Conservation (phyloP, 2,888 invertebrate species). For the Dyspetes luteomarginatus region DNA sequence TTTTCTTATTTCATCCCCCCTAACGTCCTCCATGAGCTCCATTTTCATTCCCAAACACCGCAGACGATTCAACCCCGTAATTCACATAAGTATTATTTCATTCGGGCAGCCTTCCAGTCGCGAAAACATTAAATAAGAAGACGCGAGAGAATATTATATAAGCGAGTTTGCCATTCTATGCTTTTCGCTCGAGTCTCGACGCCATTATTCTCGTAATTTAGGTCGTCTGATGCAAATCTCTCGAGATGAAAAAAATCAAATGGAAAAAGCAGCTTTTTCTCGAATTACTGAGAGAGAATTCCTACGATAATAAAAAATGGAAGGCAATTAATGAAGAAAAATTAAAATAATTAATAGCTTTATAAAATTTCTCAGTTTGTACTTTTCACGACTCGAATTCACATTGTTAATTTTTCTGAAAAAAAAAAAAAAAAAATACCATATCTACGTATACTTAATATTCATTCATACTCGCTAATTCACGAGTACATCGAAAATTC, state of each 20-base stretch:
- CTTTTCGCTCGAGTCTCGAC: no score
- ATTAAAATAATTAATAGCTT: not conserved
- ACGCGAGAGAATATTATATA: not conserved
- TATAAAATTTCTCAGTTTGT: not conserved
- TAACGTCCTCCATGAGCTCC: not conserved
- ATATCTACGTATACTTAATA: constrained; percentile 12
- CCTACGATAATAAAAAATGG: no score
- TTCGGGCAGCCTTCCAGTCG: constrained; percentile 49
- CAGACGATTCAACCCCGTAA: constrained; percentile 35
- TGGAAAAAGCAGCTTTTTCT: no score
- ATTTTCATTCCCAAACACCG: constrained; percentile 41
- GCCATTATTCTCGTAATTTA: no score
- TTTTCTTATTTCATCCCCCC: no score
- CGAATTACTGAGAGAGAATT: no score
- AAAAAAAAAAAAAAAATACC: constrained; percentile 1
- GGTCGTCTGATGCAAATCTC: no score
- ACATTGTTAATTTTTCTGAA: not conserved
- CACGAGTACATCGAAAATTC: constrained; percentile 55
- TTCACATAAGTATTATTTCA: constrained; percentile 42
- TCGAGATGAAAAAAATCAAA: no score
- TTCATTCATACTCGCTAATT: constrained; percentile 51
- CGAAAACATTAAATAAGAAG: not conserved
- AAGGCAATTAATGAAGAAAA: no score
- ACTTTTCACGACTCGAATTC: not conserved
- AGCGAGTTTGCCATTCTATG: no score